Evolutionary conservation across 2,888 invertebrate species (phyloP).

Genomic region (Drosophila yooni): DNA sequence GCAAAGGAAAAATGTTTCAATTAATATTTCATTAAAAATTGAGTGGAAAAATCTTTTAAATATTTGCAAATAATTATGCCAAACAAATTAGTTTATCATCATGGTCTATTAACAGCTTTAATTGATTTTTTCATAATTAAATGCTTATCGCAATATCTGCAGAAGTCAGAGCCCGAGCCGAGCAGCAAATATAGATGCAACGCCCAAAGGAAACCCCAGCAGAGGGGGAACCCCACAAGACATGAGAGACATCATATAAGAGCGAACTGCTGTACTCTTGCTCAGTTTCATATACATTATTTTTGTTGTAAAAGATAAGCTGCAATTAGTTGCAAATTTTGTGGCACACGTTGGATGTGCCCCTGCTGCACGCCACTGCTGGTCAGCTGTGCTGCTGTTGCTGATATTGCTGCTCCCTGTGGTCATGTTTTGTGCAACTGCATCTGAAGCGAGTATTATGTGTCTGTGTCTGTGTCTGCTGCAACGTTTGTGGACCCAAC

Average conservation of each 20-base stretch:
- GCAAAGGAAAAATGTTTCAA: background rate
- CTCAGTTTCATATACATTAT: slow-evolving; percentile 28
- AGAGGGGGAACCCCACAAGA: background rate
- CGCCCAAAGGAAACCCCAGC: background rate
- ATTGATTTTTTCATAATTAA: slow-evolving; percentile 6
- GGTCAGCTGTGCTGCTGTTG: background rate
- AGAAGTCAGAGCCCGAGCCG: background rate
- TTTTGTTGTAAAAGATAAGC: slow-evolving; percentile 49
- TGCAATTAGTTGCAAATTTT: slow-evolving; percentile 73
- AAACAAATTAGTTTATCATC: slow-evolving; percentile 1
- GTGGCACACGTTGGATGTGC: slow-evolving; percentile 55
- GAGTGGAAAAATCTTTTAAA: background rate
- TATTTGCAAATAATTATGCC: background rate
- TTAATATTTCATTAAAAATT: background rate
- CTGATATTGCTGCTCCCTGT: slow-evolving; percentile 2
- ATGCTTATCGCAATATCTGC: background rate
- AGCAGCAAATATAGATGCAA: slow-evolving; percentile 1
- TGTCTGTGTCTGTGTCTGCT: slow-evolving; percentile 2
- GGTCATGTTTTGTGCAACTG: slow-evolving; percentile 48
- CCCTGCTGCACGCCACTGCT: background rate
- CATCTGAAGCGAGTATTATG: slow-evolving; percentile 27
- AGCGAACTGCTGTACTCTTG: background rate
- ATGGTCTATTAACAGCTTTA: background rate
- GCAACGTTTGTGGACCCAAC: background rate
- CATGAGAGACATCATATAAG: background rate